These are phyloP conservation scores for Scaptomyza cyrtandrae DNA, from an alignment of 2,888 invertebrate species.

Conservation along the genomic window DNA sequence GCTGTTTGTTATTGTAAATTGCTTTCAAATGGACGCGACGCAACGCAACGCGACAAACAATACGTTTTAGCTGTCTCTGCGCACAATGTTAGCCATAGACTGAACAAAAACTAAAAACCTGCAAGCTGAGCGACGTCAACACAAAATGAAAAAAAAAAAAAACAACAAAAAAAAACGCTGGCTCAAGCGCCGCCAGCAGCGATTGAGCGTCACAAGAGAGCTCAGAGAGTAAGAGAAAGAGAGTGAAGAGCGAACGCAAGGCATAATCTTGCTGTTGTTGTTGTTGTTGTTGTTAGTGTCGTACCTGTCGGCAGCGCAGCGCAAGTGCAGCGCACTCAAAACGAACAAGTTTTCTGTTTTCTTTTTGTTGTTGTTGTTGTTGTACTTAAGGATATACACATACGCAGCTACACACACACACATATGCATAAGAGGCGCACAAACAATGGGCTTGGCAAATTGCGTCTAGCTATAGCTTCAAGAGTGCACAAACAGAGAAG, in stretches of 20 bases:
- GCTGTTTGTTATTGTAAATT: constrained; percentile 30
- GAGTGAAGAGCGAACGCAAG: not conserved
- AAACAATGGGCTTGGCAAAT: constrained; percentile 66
- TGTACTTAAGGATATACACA: constrained; percentile 54
- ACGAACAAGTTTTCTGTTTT: constrained; percentile 32
- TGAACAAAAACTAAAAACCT: constrained; percentile 62
- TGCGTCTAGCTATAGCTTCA: constrained; percentile 35
- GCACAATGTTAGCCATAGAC: constrained; percentile 74
- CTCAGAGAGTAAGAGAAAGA: constrained; percentile 1
- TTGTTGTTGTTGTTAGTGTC: constrained; percentile 16
- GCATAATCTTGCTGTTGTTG: not conserved
- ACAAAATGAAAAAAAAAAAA: not conserved
- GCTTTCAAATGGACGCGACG: constrained; percentile 3
- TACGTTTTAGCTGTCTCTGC: constrained; percentile 68
- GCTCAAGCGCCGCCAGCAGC: constrained; percentile 46
- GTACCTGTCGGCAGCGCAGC: constrained; percentile 66
- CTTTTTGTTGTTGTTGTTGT: constrained; percentile 1
- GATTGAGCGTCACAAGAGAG: constrained; percentile 18
- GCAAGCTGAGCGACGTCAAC: constrained; percentile 37
- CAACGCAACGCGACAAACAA: constrained; percentile 46
- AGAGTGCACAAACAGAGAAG: constrained; percentile 45
- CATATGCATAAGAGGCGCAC: constrained; percentile 30
- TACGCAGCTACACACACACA: constrained; percentile 16
- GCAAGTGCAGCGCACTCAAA: constrained; percentile 67
- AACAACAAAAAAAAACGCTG: constrained; percentile 36